These are phyloP conservation scores for Phymanthus crucifer DNA, from an alignment of 92 coral and sea anemone species.

Conservation along the genomic window DNA sequence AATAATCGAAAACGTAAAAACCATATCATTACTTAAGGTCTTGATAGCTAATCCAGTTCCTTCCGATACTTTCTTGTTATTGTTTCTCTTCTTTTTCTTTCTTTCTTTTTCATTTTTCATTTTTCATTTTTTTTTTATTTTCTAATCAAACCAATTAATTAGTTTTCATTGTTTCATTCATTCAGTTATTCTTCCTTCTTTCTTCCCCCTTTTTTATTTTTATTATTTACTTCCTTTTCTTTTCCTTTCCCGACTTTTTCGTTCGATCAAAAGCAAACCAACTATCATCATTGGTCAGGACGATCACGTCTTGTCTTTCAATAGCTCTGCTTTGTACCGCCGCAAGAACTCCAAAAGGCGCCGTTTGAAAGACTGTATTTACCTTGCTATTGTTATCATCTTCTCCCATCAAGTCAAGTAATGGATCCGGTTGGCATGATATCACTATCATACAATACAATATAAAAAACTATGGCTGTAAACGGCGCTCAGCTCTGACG, in stretches of 20 bases:
- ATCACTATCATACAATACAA: not conserved
- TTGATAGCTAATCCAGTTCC: too few relatives aligned
- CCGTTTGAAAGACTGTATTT: slow-evolving; percentile 1
- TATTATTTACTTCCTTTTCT: too few relatives aligned
- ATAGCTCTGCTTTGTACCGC: not conserved
- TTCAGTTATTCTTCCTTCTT: too few relatives aligned
- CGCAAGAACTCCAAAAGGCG: not conserved
- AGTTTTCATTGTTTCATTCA: too few relatives aligned
- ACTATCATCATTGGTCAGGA: not conserved
- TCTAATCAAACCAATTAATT: too few relatives aligned
- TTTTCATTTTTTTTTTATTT: too few relatives aligned
- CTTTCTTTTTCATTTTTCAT: too few relatives aligned
- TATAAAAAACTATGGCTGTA: not conserved
- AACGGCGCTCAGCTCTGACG: not conserved
- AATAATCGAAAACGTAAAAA: too few relatives aligned
- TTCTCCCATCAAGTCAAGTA: not conserved
- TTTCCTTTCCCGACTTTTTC: not conserved
- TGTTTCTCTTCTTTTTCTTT: too few relatives aligned
- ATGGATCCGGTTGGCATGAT: slow-evolving; percentile 3
- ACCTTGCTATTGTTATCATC: not conserved
- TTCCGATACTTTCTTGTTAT: too few relatives aligned
- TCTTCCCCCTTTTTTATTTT: too few relatives aligned
- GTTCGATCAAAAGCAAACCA: not conserved
- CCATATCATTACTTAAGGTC: too few relatives aligned
- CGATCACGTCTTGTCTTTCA: not conserved